phyloP scores from a whole-genome alignment of 2,113 vertebrate species.

The Ctenodactylus gundi region DNA sequence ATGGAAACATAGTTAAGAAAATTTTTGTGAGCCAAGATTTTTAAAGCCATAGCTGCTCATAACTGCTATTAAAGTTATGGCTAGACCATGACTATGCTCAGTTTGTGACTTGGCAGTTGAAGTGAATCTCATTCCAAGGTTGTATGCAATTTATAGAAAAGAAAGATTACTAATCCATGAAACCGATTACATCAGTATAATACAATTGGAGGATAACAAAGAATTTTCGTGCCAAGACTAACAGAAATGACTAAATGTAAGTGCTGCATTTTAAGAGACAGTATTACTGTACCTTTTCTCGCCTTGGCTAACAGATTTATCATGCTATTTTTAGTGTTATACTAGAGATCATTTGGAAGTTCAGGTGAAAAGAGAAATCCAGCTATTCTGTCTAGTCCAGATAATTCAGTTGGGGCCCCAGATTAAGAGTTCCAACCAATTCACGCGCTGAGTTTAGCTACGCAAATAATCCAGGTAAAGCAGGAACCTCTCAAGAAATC shows the following conservation, averaged over 20 bases:
- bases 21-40: neutral
- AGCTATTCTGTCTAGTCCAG: neutral
- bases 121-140: neutral
- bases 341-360: too few relatives aligned
- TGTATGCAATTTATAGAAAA: neutral
- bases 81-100: neutral
- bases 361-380: neutral
- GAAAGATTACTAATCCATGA: conserved; percentile 3
- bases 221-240: neutral
- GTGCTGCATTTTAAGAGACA: neutral
- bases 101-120: neutral
- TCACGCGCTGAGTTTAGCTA: neutral
- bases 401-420: neutral
- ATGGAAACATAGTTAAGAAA: neutral
- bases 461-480: conserved; percentile 20
- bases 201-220: neutral
- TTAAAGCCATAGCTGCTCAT: too few relatives aligned
- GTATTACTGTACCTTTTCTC: neutral
- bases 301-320: neutral
- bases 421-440: neutral
- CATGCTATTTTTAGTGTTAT: neutral
- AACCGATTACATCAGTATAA: neutral
- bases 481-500: neutral
- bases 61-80: conserved; percentile 8
- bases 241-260: neutral